Evolutionary conservation across 2,797 vertebrate species (phyloP).

Genomic region (Gallinago nigripennis): DNA sequence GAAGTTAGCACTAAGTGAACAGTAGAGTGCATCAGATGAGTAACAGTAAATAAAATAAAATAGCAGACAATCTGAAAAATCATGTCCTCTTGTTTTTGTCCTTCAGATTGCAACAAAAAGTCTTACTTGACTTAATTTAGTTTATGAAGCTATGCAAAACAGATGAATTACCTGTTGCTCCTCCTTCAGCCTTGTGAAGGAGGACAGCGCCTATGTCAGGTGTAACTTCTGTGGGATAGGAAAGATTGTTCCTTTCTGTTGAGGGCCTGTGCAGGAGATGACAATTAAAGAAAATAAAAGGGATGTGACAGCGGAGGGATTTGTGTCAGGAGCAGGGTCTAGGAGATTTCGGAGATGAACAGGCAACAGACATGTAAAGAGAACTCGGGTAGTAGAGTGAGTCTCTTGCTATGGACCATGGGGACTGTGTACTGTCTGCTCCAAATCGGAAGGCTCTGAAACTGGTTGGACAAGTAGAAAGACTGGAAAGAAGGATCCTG

Average conservation of each 20-base stretch:
- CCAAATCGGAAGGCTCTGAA: neutral
- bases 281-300: neutral
- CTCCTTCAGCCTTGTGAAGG: neutral
- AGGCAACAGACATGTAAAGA: neutral
- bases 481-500: neutral
- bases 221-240: neutral
- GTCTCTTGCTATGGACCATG: neutral
- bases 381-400: neutral
- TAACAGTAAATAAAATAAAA: neutral
- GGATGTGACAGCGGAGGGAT: neutral
- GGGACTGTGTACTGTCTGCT: neutral
- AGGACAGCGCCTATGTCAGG: neutral
- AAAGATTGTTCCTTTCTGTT: neutral
- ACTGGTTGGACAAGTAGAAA: neutral
- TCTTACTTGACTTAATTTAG: neutral
- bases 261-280: neutral
- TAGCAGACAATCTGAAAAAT: neutral
- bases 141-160: neutral
- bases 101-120: neutral
- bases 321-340: neutral
- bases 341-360: neutral
- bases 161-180: neutral
- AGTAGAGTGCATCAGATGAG: neutral
- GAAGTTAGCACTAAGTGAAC: neutral
- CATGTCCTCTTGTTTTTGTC: neutral